Percentiles rank a stretch among this genome's conserved stretches.
Conservation (phyloP, 2,888 invertebrate species). For the Polyommatus iphigenia region DNA sequence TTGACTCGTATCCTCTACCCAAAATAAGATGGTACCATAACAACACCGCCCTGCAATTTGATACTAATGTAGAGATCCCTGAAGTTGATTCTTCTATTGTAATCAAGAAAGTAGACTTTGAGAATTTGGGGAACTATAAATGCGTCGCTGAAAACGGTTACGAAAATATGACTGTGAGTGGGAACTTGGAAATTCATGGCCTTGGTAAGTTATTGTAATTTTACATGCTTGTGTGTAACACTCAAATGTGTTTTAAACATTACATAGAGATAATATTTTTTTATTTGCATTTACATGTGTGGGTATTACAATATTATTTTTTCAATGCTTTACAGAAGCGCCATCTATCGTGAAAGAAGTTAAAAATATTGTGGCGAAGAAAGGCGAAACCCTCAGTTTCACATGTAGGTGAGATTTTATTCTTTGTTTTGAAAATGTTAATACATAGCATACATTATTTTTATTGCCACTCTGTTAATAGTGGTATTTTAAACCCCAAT, state of each 20-base stretch:
- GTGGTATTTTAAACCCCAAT: no score
- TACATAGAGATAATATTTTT: no score
- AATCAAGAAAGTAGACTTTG: constrained; percentile 56
- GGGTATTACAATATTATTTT: not conserved
- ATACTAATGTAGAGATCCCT: constrained; percentile 46
- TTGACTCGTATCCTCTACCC: constrained; percentile 54
- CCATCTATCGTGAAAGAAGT: constrained; percentile 55
- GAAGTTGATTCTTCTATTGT: constrained; percentile 50
- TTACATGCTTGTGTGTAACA: not conserved
- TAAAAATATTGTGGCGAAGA: constrained; percentile 40
- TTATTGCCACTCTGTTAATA: not conserved
- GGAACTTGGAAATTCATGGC: constrained; percentile 54
- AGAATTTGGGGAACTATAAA: constrained; percentile 69
- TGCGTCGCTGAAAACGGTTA: constrained; percentile 77
- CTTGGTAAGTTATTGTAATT: constrained; percentile 54
- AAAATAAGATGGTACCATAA: constrained; percentile 60
- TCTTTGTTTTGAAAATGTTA: constrained; percentile 30
- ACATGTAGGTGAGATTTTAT: constrained; percentile 75
- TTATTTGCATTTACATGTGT: not conserved
- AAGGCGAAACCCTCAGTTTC: constrained; percentile 54
- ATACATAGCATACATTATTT: not conserved
- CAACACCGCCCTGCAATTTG: constrained; percentile 47
- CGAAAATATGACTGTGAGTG: constrained; percentile 54
- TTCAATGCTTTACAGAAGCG: constrained; percentile 49
- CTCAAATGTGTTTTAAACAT: no score